Evolutionary conservation across 1,140 invertebrate species (phyloP), one percentile per base, ranked within the genome.

Genomic region (Venturia canescens): DNA sequence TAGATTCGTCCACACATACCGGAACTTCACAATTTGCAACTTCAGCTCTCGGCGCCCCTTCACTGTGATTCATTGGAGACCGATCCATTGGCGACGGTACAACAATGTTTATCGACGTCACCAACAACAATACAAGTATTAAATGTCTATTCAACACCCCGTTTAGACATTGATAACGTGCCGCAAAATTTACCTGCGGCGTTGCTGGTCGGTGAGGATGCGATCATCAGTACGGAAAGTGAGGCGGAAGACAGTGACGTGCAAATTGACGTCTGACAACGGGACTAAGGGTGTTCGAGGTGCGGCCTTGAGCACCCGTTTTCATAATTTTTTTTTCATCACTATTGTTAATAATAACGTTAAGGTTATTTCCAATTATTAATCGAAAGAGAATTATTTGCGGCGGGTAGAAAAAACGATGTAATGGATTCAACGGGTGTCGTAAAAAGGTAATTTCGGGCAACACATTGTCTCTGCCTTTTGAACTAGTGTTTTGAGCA

Each of bases 1-100:
- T 93, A 94, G 94, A 94, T 94, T 67, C 91, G 94, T 77, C 94
- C 94, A 27, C 94, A 94, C 76, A 94, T 94, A 88, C 94, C 94
- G 78, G 93, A 94, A 88, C 85, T 95, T 70, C 91, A 91, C 74
- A 92, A 91, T 86, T 87, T 91, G 66, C 91, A 92, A 82, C 81
- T 92, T n/a, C 91, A 91, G 80, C 60, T 91, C 29, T 88, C 89
- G 29, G 88, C 88, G 78, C 87, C 91, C 11, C 79, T 92, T 60
- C 89, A 91, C 77, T 92, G 90, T 78, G 90, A 91, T 67, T 81
- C 86, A 83, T 75, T 92, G 69, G 81, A 80, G 34, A 70, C 86
- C 44, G 91, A 92, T 85, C 91, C 91, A 7, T 79, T 92, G 11
- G 87, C 83, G 76, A 83, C 88, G 3, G 90, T 90, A 13, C 87